Evolutionary conservation across 2,797 vertebrate genomes (phyloP).

Genomic region (Urocyon cinereoargenteus): DNA sequence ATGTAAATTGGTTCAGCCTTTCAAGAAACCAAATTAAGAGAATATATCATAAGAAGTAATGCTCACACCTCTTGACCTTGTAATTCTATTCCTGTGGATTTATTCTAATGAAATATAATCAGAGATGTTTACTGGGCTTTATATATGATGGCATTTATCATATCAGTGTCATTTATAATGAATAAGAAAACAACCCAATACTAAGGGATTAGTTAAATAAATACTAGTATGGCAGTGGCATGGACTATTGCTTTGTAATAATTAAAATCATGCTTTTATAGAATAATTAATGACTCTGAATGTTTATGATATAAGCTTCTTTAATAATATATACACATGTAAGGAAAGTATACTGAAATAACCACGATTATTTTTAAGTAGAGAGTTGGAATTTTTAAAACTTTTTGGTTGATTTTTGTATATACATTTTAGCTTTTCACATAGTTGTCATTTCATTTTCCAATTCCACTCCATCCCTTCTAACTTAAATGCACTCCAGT

Average conservation of each 20-base stretch:
- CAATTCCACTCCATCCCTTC: neutral
- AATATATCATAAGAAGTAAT: constrained; percentile 19
- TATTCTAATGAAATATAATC: constrained; percentile 23
- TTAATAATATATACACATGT: neutral
- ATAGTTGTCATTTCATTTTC: neutral
- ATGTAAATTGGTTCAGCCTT: neutral
- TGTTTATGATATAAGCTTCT: neutral
- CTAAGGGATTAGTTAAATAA: neutral
- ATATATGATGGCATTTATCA: neutral
- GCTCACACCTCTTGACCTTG: neutral
- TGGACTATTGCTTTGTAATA: neutral
- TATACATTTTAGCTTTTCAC: neutral
- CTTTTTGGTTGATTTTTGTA: neutral
- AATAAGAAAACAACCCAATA: neutral
- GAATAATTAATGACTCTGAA: neutral
- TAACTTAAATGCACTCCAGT: neutral
- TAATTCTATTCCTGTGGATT: neutral
- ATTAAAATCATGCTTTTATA: neutral
- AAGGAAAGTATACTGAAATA: neutral
- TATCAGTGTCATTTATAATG: neutral
- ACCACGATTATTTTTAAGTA: neutral
- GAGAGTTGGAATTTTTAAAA: neutral
- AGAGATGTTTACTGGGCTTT: constrained; percentile 6
- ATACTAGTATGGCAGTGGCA: neutral
- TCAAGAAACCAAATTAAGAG: constrained; percentile 41